These are phyloP conservation scores for Acestrorhynchus altus DNA, from an alignment of 2,797 vertebrate genomes.

Conservation along the genomic window DNA sequence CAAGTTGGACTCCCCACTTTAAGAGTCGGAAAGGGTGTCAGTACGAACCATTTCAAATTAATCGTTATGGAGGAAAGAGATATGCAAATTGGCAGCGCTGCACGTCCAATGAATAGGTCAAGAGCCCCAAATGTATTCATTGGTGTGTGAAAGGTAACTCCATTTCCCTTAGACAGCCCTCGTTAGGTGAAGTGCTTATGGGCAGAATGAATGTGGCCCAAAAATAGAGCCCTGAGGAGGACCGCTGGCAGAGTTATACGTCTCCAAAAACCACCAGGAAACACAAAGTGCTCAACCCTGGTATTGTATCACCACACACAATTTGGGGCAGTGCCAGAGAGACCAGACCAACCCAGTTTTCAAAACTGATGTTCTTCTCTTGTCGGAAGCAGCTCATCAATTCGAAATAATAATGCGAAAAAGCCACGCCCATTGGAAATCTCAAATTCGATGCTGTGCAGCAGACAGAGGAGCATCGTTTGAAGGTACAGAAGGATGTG, in stretches of 20 bases:
- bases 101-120: neutral
- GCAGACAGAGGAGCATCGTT: neutral
- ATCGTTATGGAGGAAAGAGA: neutral
- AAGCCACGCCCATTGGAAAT: neutral
- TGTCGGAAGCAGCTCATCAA: neutral
- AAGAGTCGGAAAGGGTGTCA: neutral
- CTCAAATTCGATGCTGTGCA: neutral
- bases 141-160: neutral
- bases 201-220: neutral
- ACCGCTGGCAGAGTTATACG: neutral
- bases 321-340: constrained; percentile 7
- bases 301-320: neutral
- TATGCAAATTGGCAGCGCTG: neutral
- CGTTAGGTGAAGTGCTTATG: neutral
- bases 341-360: neutral
- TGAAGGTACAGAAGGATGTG: neutral
- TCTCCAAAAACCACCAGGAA: neutral
- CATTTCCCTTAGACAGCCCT: too few species aligned
- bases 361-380: constrained; percentile 2
- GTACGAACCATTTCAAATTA: neutral
- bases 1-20: neutral
- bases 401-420: neutral
- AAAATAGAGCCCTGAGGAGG: neutral
- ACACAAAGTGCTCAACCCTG: neutral
- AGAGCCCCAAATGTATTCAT: neutral